phyloP scores from a whole-genome alignment of 2,888 invertebrate genomes.

The Yponomeuta sedellus region DNA sequence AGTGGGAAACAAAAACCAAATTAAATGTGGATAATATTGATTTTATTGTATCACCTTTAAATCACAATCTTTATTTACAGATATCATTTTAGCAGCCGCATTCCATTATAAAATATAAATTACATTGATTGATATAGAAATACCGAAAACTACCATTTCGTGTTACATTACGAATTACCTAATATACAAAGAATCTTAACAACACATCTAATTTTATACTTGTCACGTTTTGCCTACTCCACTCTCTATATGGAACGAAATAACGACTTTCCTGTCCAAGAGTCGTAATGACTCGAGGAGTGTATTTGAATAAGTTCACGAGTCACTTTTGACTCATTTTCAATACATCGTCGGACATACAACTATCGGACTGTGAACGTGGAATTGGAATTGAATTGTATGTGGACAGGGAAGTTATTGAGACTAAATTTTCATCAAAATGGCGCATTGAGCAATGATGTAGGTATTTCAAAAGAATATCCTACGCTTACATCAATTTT shows the following conservation, averaged over 20 bases:
- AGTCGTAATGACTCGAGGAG: no score
- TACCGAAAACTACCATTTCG: neutral
- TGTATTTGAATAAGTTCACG: no score
- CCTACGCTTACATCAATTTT: no score
- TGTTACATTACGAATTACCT: neutral
- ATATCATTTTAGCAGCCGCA: conserved; percentile 36
- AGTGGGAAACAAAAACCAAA: conserved; percentile 8
- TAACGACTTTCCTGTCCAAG: no score
- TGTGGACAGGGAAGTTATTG: no score
- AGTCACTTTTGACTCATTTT: no score
- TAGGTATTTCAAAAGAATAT: neutral
- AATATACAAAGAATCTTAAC: neutral
- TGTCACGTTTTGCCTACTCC: neutral
- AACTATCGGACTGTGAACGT: no score
- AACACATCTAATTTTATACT: neutral
- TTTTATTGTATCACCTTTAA: conserved; percentile 14
- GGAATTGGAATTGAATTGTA: no score
- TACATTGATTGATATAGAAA: conserved; percentile 20
- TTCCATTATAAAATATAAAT: conserved; percentile 48
- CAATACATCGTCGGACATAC: no score
- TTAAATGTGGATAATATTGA: conserved; percentile 13
- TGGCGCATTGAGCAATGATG: neutral
- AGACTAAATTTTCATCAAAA: neutral
- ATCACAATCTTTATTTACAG: conserved; percentile 69
- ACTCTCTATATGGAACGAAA: neutral